Evolutionary conservation across 1,140 invertebrate genomes (phyloP).

Genomic region (Carposina sasakii): DNA sequence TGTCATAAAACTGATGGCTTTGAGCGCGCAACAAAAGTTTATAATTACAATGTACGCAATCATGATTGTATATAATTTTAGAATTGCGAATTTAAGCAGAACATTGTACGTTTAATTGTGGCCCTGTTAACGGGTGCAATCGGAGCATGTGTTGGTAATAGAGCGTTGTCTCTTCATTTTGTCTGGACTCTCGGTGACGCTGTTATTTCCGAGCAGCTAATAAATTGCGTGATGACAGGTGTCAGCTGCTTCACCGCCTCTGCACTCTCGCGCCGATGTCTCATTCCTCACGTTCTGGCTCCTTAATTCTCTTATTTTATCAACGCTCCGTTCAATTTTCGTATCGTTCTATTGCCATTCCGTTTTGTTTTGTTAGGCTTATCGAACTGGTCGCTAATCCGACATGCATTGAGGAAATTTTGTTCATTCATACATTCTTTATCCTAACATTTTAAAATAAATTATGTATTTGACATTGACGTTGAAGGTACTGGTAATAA

Average conservation of each 20-base stretch:
- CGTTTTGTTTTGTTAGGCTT: slow-evolving; percentile 57
- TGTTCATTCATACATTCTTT: too few species aligned
- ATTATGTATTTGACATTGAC: too few species aligned
- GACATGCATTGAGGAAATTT: too few species aligned
- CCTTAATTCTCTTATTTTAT: slow-evolving; percentile 70
- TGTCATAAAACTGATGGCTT: slow-evolving; percentile 24
- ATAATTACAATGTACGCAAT: slow-evolving; percentile 21
- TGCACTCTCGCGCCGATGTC: slow-evolving; percentile 70
- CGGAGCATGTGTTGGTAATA: slow-evolving; percentile 58
- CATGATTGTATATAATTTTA: slow-evolving; percentile 20
- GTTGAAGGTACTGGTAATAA: too few species aligned
- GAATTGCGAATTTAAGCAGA: background rate
- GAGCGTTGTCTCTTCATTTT: slow-evolving; percentile 65
- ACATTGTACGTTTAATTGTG: slow-evolving; percentile 55
- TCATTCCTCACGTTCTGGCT: slow-evolving; percentile 68
- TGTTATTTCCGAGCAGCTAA: slow-evolving; percentile 68
- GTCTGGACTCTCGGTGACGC: slow-evolving; percentile 61
- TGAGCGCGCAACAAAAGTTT: slow-evolving; percentile 22
- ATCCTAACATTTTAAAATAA: too few species aligned
- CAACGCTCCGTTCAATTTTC: slow-evolving; percentile 69
- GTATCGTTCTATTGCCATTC: slow-evolving; percentile 51
- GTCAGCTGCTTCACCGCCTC: slow-evolving; percentile 69
- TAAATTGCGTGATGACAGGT: slow-evolving; percentile 71
- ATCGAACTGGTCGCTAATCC: slow-evolving; percentile 38
- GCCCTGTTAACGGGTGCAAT: slow-evolving; percentile 41